Evolutionary conservation across 2,888 invertebrate genomes (phyloP).

Genomic region (Autographa gamma): DNA sequence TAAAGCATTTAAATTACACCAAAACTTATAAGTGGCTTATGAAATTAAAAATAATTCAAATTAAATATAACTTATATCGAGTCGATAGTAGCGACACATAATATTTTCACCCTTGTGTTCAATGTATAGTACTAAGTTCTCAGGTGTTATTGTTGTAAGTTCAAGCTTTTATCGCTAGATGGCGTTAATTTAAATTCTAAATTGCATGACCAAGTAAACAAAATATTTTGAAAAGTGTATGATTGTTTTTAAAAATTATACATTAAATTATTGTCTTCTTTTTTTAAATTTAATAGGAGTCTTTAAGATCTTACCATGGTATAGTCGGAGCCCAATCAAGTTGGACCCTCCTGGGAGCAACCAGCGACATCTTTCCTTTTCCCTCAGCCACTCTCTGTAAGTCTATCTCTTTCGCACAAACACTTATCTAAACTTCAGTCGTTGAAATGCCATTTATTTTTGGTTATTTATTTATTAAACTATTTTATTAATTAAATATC

Average conservation of each 20-base stretch:
- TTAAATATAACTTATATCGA: too few species aligned
- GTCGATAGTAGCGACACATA: too few species aligned
- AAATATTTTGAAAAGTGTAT: too few species aligned
- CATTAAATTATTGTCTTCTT: too few species aligned
- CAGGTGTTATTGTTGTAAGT: not conserved
- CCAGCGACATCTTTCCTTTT: constrained; percentile 79
- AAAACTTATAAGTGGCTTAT: too few species aligned
- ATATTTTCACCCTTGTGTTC: not conserved
- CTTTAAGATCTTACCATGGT: constrained; percentile 76
- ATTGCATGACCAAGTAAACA: not conserved
- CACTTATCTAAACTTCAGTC: constrained; percentile 24
- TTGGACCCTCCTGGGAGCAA: constrained; percentile 83
- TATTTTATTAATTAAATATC: constrained; percentile 11
- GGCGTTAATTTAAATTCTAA: not conserved
- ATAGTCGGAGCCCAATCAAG: constrained; percentile 82
- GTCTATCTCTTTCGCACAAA: constrained; percentile 29
- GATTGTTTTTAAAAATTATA: too few species aligned
- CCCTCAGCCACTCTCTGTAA: constrained; percentile 62
- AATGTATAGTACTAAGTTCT: not conserved
- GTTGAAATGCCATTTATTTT: constrained; percentile 44
- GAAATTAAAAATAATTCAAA: too few species aligned
- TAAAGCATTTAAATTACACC: too few species aligned
- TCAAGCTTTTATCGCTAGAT: not conserved
- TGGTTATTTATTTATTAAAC: constrained; percentile 7
- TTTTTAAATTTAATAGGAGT: not conserved